Conservation (phyloP, 1,140 invertebrate species). For the Leptoteleia sp. region DNA sequence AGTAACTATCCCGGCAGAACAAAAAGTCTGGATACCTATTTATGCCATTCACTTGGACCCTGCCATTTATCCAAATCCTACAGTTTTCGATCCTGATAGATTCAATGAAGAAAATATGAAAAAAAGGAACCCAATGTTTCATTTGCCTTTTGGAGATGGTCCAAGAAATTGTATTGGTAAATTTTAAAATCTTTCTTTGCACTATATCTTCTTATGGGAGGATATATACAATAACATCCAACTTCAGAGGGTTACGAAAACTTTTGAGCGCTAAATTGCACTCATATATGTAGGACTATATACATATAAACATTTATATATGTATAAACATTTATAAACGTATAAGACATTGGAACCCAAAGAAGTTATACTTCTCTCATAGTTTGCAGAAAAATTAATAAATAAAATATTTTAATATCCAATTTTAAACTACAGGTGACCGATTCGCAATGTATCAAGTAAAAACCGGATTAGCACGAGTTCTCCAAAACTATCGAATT, state of each 20-base stretch:
- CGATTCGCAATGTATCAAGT: slow-evolving; percentile 80
- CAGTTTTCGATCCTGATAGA: too few relatives aligned
- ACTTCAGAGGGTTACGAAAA: too few relatives aligned
- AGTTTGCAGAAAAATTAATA: too few relatives aligned
- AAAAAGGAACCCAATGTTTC: not conserved
- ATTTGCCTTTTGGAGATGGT: not conserved
- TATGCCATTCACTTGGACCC: not conserved
- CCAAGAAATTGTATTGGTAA: not conserved
- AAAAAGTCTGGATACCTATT: not conserved
- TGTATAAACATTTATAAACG: too few relatives aligned
- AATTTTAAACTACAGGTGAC: slow-evolving; percentile 59
- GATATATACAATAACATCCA: too few relatives aligned
- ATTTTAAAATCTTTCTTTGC: not conserved
- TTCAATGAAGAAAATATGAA: not conserved
- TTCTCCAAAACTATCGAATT: slow-evolving; percentile 77
- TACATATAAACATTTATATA: too few relatives aligned
- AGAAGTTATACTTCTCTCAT: too few relatives aligned
- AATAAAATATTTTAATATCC: not conserved
- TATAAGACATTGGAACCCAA: too few relatives aligned
- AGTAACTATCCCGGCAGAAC: not conserved
- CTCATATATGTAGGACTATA: too few relatives aligned
- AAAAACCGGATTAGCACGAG: slow-evolving; percentile 78
- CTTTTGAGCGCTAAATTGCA: too few relatives aligned
- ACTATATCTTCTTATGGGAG: too few relatives aligned
- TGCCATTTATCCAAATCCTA: not conserved